Evolutionary conservation across 2,797 vertebrate genomes (phyloP).

Genomic region (Pangasius macronema): DNA sequence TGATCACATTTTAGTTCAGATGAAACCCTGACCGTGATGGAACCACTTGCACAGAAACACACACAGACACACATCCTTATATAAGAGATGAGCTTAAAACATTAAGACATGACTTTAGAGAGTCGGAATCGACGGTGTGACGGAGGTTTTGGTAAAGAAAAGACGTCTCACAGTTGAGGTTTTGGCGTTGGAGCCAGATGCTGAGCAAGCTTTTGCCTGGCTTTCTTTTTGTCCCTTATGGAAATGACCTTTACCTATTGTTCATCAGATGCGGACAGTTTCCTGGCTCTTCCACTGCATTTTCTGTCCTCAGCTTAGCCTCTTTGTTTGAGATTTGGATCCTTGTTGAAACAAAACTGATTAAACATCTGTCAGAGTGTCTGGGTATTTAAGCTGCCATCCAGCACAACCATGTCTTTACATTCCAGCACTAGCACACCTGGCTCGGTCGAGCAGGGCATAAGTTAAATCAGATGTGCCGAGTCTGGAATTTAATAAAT

Average conservation of each 20-base stretch:
- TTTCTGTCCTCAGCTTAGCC: neutral
- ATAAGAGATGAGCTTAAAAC: too few species aligned
- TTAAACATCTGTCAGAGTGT: neutral
- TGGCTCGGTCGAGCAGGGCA: neutral
- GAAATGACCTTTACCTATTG: conserved; percentile 17
- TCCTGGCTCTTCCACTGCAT: neutral
- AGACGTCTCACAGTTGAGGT: neutral
- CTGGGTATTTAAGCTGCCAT: neutral
- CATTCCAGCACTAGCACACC: neutral
- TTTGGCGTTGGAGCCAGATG: neutral
- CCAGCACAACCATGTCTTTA: neutral
- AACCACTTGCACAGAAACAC: too few species aligned
- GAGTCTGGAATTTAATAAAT: neutral
- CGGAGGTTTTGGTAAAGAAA: too few species aligned
- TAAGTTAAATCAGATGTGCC: neutral
- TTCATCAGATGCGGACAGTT: conserved; percentile 16
- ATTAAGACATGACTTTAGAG: too few species aligned
- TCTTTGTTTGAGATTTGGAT: neutral
- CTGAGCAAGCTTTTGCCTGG: neutral
- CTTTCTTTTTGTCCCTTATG: conserved; percentile 1
- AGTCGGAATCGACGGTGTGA: too few species aligned
- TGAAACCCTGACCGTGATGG: neutral
- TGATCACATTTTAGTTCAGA: neutral
- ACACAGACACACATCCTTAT: neutral
- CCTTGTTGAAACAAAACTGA: neutral